Evolutionary conservation across 2,797 vertebrate species (phyloP), one percentile per base, ranked within the genome.

Genomic region (Catharus ustulatus): DNA sequence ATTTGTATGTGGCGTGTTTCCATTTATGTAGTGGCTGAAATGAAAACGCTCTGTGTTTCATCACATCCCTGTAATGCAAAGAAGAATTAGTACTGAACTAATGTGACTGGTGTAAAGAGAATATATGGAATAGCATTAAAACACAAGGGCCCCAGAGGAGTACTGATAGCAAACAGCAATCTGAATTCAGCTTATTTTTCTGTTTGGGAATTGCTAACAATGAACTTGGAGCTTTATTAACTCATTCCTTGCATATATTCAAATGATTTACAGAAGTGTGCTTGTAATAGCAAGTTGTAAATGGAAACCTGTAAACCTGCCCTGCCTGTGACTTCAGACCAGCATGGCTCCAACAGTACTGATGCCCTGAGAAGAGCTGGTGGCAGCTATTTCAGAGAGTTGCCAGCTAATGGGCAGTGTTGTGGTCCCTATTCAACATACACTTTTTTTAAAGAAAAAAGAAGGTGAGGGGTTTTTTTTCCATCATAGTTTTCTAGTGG

Each of bases 151-250:
- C 36, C 23, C 36, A 24, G 29, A 46, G 34, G 63, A 40, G 20
- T 64, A 27, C 34, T 72, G 40, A 30, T 8, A 68, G 32, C 79
- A 86, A 75, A 55, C 17, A 77, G 63, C 66, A 32, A 52, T 57
- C 69, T 79, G 55, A 92, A 79, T 89, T 90, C 36, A 73, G 30
- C 13, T 36, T 84, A 1, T 66, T 86, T 87, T 84, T 83, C 59
- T 80, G 22, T 63, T 63, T 24, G 57, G 40, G 34, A 88, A 30
- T 78, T 19, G 4, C 42, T 83, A 36, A 42, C 26, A 45, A 24
- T 0, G 0, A 46, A 40, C 30, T 81, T 78, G 64, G 29, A 58
- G 46, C 51, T 79, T 66, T 82, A 76, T 84, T 62, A 73, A 36
- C 55, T 84, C 34, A 30, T 17, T 73, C 66, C 67, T 80, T 77